Conservation (phyloP, 2,113 vertebrate species). For the Megaceryle maxima region DNA sequence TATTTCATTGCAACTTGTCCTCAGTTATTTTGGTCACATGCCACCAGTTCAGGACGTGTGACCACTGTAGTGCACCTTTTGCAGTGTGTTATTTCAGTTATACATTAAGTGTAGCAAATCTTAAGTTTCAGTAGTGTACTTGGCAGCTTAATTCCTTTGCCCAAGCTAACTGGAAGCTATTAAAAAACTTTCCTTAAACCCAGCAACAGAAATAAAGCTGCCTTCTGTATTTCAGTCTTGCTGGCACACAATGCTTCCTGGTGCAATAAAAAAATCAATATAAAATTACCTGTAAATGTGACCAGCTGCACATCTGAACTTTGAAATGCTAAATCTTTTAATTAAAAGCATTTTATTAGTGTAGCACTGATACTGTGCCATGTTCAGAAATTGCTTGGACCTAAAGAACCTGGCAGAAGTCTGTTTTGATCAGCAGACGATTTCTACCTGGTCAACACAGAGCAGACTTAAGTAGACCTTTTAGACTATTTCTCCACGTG, state of each 20-base stretch:
- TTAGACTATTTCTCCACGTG: neutral
- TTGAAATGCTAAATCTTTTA: neutral
- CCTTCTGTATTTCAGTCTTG: neutral
- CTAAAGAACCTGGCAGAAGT: neutral
- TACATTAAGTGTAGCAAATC: neutral
- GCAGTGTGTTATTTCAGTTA: neutral
- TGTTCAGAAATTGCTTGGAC: neutral
- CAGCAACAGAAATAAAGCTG: neutral
- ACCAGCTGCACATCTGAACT: neutral
- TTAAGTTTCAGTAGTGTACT: neutral
- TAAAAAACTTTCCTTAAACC: neutral
- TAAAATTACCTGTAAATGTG: neutral
- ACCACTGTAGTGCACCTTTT: neutral
- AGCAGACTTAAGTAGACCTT: neutral
- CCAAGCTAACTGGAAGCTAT: neutral
- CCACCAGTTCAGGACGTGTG: neutral
- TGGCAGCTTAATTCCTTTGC: neutral
- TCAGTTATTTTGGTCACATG: neutral
- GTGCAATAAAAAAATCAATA: neutral
- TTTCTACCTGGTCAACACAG: neutral
- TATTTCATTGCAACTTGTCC: neutral
- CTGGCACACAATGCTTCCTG: neutral
- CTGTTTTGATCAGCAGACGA: neutral
- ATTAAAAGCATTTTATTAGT: neutral
- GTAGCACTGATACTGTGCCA: rapidly evolving